Base-by-base conservation (phyloP, 2,797 vertebrate genomes). In the Myripristis murdjan region DNA sequence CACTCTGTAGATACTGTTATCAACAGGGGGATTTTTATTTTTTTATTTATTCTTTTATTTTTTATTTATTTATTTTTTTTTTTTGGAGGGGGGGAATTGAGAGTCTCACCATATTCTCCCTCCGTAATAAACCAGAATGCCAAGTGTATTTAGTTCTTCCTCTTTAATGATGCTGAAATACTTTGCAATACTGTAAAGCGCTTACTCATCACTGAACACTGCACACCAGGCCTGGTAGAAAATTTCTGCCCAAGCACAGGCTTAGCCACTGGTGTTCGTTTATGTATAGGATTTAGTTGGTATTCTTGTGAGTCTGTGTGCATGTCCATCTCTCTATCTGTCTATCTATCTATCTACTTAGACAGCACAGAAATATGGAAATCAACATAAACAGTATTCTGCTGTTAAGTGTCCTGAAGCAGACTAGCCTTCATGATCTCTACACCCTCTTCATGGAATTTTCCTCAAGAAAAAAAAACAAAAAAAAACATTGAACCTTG, bases 1-100 rank as follows among this genome's bases (percentile, higher is more conserved):
- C 73, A 73, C 75, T 67, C 66, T 77, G 68, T 77, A 53, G 7
- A 41, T 60, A 47, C 24, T 51, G 46, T 23, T 87, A 89, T 85
- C 64, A 87, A 81, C 71, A 82, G 54, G 49, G 62, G 64, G 70
- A 55, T 60, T 65, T 28, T 62, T 73, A 51, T 55, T 44, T 44
- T 70, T 80, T 28, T 28, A 2, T 28, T 28, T 28, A 2, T n/a
- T n/a, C n/a, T n/a, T 28, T 28, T 28, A 2, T 28, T 28, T 28
- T 28, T 28, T 28, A 2, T 28, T 28, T 28, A 28, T n/a, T n/a
- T n/a, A n/a, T n/a, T n/a, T n/a, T n/a, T n/a, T n/a, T n/a, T n/a
- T n/a, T n/a, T n/a, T n/a, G n/a, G n/a, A n/a, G n/a, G n/a, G n/a
- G n/a, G 41, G 69, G 64, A 82, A 65, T 37, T 58, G 69, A 35